Conservation (phyloP, 2,888 invertebrate genomes). For the Pyrrhosoma nymphula region DNA sequence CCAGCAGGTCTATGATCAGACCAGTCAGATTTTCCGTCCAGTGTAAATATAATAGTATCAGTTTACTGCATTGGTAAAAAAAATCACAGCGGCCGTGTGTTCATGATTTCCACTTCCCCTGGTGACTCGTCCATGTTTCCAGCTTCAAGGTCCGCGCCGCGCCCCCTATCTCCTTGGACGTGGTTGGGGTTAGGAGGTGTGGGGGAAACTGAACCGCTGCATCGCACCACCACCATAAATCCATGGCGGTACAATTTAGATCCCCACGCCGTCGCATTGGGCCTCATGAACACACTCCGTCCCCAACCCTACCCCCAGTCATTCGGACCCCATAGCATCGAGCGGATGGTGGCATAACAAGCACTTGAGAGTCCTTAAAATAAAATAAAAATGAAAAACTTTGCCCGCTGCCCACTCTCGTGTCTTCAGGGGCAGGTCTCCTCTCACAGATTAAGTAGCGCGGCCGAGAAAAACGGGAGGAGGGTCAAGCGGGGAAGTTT, state of each 20-base stretch:
- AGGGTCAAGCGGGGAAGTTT: neutral
- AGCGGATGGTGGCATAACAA: slow-evolving; percentile 32
- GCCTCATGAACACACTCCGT: neutral
- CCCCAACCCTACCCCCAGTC: neutral
- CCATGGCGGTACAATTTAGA: neutral
- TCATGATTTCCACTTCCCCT: neutral
- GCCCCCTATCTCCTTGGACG: neutral
- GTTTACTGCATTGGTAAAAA: neutral
- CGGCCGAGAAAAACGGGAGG: slow-evolving; percentile 6
- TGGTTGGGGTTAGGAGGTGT: neutral
- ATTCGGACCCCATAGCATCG: neutral
- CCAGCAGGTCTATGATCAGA: no score
- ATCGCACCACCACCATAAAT: neutral
- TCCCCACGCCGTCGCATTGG: neutral
- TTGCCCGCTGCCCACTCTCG: neutral
- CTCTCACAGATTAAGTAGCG: slow-evolving; percentile 41
- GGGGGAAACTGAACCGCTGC: neutral
- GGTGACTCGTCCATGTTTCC: neutral
- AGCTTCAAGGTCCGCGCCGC: neutral
- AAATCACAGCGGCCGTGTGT: neutral
- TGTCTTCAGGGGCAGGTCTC: neutral
- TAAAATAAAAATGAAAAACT: neutral
- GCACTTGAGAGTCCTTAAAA: slow-evolving; percentile 6
- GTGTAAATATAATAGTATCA: neutral
- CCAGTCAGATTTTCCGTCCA: no score